Evolutionary conservation across 2,113 vertebrate species (phyloP).

Genomic region (Euleptes europaea): DNA sequence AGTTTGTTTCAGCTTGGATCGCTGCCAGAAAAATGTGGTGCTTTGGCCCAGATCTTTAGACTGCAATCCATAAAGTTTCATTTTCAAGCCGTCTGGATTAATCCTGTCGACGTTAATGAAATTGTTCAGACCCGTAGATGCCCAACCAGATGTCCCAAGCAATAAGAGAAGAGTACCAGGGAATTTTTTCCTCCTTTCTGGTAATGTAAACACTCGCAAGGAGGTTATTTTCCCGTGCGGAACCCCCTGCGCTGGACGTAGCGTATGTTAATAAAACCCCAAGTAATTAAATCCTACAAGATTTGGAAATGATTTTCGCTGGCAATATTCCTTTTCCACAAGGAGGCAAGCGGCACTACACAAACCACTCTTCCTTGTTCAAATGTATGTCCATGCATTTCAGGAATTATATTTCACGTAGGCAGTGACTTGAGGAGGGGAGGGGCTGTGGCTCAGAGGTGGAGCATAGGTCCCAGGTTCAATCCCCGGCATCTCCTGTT

Average conservation of each 20-base stretch:
- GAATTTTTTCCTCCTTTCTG: background rate
- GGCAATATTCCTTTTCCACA: background rate
- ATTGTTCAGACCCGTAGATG: background rate
- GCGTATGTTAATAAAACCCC: background rate
- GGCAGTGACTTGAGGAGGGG: too few species aligned
- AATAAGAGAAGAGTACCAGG: too few species aligned
- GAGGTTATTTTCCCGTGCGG: background rate
- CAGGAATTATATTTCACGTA: too few species aligned
- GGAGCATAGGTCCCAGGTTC: too few species aligned
- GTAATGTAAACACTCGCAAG: background rate
- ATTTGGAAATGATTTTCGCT: background rate
- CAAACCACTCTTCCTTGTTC: background rate
- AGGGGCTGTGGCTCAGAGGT: too few species aligned
- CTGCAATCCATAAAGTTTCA: background rate
- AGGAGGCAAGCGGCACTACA: background rate
- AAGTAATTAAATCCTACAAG: background rate
- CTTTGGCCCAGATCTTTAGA: constrained; percentile 45
- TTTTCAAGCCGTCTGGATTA: background rate
- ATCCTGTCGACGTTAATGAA: background rate
- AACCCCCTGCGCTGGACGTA: background rate
- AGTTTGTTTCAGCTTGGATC: constrained; percentile 6
- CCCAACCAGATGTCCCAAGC: background rate
- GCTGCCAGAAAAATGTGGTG: constrained; percentile 28
- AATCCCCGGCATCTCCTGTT: too few species aligned
- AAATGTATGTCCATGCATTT: too few species aligned